Evolutionary conservation across 2,888 invertebrate genomes (phyloP), one percentile per base, ranked within the genome.

Genomic region (Apamea monoglypha): DNA sequence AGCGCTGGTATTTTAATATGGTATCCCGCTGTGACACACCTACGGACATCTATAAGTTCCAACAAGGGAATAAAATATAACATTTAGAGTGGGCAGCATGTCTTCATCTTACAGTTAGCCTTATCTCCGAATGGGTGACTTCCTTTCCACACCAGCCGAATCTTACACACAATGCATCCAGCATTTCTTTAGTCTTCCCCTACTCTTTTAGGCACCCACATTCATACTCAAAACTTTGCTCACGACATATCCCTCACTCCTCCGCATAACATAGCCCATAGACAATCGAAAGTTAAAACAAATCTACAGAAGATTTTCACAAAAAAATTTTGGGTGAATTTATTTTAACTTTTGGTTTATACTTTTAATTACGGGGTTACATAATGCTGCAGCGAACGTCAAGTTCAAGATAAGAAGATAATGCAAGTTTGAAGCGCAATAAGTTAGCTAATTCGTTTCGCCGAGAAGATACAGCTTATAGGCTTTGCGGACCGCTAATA

Each of bases 341-440:
- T 32, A 47, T 56, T 21, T 66, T 32, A 76, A 36, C 56, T 14
- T 59, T 76, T 36, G 47, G 1, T 29, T 47, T 44, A 36, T 40
- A 16, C n/a, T 73, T 67, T 66, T n/a, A 50, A 40, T 61, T n/a
- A 66, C 21, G 10, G 2, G 47, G n/a, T 44, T 73, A 7, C 16
- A 53, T 32, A 44, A 50, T 44, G 3, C n/a, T 1, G 68, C 29
- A 6, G 32, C 44, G 0, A 44, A 80, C 40, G 44, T 36, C 44
- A 80, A 44, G 25, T 81, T 29, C 59, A 47, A 68, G 81, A 76
- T 70, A 32, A 69, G 21, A 53, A 76, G 76, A 70, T 71, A 70
- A 76, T 36, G n/a, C 66, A 70, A 66, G 56, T 76, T 66, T 66
- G 21, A 76, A 74, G 50, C 50, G 21, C 59, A 56, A 67, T 72